phyloP scores from a whole-genome alignment of 2,797 vertebrate species.

The Ptychobarbus kaznakovi region DNA sequence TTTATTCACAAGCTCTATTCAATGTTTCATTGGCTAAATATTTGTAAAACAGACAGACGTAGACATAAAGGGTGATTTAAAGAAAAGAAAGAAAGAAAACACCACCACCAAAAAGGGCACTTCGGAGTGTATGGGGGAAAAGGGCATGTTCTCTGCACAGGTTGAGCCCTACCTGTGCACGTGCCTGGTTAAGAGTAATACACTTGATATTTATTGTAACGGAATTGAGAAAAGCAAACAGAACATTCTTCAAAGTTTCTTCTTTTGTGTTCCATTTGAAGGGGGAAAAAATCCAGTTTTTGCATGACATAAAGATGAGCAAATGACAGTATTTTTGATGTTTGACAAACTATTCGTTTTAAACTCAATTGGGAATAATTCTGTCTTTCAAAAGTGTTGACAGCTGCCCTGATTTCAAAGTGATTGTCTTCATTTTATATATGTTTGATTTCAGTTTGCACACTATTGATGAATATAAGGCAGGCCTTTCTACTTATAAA shows the following conservation, averaged over 20 bases:
- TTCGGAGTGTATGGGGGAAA: too few species aligned
- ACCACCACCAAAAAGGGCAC: too few species aligned
- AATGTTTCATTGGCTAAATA: too few species aligned
- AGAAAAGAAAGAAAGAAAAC: too few species aligned
- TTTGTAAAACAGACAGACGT: too few species aligned
- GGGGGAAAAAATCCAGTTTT: background rate
- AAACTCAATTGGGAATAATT: background rate
- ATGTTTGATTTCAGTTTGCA: slow-evolving; percentile 67
- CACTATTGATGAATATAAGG: slow-evolving; percentile 74
- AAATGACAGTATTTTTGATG: background rate
- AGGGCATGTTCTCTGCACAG: too few species aligned
- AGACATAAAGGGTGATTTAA: too few species aligned
- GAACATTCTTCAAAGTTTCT: background rate
- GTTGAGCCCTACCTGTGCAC: too few species aligned
- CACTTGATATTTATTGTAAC: background rate
- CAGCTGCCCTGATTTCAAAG: slow-evolving; percentile 54
- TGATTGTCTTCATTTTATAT: slow-evolving; percentile 64
- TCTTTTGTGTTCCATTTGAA: background rate
- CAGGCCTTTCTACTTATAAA: slow-evolving; percentile 67
- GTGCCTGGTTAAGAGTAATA: too few species aligned
- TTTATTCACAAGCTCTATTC: too few species aligned
- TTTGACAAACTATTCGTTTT: background rate
- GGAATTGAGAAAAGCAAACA: background rate
- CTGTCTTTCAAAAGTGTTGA: background rate
- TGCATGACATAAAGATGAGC: background rate